Percentiles rank a stretch among this genome's conserved stretches.
These are phyloP conservation scores for Vombatus ursinus DNA, from an alignment of 2,113 vertebrate genomes.

Conservation along the genomic window DNA sequence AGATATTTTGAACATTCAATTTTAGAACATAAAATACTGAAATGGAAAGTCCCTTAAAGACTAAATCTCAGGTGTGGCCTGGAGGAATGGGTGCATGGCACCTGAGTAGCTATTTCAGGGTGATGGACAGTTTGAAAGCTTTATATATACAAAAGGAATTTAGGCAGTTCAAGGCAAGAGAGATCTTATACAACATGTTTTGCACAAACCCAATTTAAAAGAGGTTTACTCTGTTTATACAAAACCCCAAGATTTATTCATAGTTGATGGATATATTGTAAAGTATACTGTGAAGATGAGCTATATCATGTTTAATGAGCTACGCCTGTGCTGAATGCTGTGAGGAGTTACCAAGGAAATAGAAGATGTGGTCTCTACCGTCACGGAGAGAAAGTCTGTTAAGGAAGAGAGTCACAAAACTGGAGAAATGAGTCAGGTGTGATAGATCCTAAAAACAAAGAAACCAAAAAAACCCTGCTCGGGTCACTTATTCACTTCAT, in stretches of 20 bases:
- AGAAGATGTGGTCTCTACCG: background rate
- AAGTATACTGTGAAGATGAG: slow-evolving; percentile 23
- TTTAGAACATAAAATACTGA: background rate
- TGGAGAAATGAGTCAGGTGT: background rate
- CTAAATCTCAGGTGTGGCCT: background rate
- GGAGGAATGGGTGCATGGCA: background rate
- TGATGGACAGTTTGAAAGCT: slow-evolving; percentile 7
- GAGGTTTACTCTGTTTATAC: background rate
- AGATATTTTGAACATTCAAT: background rate
- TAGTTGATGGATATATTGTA: background rate
- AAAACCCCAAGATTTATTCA: slow-evolving; percentile 25
- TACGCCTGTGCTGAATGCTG: fast-evolving
- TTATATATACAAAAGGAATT: slow-evolving; percentile 38
- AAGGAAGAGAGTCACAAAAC: background rate
- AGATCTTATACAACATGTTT: slow-evolving; percentile 40
- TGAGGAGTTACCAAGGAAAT: background rate
- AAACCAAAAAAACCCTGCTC: background rate
- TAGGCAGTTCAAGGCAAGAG: slow-evolving; percentile 36
- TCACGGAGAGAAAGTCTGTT: background rate
- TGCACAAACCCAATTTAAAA: background rate
- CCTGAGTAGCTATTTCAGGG: background rate
- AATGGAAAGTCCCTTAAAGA: background rate
- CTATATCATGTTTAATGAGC: background rate
- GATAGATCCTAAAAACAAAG: background rate
- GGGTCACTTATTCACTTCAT: background rate